Base-by-base conservation (phyloP, 2,888 invertebrate genomes). In the Drosophila macrospina region DNA sequence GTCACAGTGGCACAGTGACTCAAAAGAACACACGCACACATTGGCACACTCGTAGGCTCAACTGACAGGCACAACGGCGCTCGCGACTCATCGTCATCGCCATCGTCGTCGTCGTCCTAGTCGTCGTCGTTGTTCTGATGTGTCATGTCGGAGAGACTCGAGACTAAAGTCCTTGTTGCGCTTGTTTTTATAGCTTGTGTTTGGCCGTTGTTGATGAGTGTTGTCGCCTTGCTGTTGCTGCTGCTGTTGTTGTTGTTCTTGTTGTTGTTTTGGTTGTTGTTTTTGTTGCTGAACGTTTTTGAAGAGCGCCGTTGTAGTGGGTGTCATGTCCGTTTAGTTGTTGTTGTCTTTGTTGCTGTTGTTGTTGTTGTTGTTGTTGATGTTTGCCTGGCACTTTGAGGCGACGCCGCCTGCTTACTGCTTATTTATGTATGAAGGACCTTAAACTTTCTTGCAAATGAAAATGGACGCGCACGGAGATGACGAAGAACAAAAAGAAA, bases 361-460 rank as follows among this genome's bases (percentile, higher is more conserved):
- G 62, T 66, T 80, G 20, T 30, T 20, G 20, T 20, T 20, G 20
- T 20, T 63, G 59, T 39, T 63, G 56, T 41, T 67, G 66, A 59
- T 74, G 62, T 66, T 80, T 82, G 69, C 80, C 69, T 59, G 71
- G 62, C 73, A 71, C 85, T 83, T 87, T 83, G 85, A 81, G 69
- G 79, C 82, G 71, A 67, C 69, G 75, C 87, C 80, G 78, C 81
- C 80, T 76, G 76, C 68, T 76, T 80, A 84, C 81, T 84, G 74
- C 87, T 85, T 84, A 88, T 85, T 85, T 88, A 88, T 85, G 84
- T 86, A 88, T 88, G 88, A 83, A 88, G 88, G 80, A 86, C 86
- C 88, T 86, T 86, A 86, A 86, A 88, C 89, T 86, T 86, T 86
- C 79, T 74, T 74, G 80, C 69, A 74, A 80, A 88, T 82, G 80